Percentiles rank a stretch among this genome's conserved stretches.
These are phyloP conservation scores for Agrilus biguttatus DNA, from an alignment of 2,888 invertebrate species.

Conservation along the genomic window DNA sequence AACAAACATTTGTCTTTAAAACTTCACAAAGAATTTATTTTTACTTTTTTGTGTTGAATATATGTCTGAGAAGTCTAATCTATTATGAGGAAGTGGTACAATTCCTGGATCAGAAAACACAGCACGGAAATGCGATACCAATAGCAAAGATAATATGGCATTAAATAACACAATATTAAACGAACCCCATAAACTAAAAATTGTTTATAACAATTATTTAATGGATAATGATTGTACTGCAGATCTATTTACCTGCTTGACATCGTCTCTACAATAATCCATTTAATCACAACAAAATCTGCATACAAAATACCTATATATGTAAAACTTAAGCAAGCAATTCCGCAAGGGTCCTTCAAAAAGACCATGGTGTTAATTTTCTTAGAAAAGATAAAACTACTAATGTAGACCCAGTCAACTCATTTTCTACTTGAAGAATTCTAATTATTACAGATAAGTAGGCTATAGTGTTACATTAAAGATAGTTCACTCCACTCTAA, in stretches of 20 bases:
- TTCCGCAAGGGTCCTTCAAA: constrained; percentile 71
- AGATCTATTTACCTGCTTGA: constrained; percentile 47
- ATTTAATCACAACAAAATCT: constrained; percentile 73
- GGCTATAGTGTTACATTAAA: too few relatives aligned
- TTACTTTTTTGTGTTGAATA: constrained; percentile 43
- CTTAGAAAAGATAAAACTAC: too few relatives aligned
- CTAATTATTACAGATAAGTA: too few relatives aligned
- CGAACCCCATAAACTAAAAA: constrained; percentile 64
- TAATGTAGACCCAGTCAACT: too few relatives aligned
- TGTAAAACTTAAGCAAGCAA: constrained; percentile 65
- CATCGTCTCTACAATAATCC: constrained; percentile 72
- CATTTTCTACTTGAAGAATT: too few relatives aligned
- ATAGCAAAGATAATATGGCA: constrained; percentile 55
- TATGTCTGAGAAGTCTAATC: constrained; percentile 68
- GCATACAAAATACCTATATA: constrained; percentile 72
- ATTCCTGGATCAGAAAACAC: constrained; percentile 83
- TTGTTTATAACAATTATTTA: not conserved
- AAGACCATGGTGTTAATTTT: constrained; percentile 25
- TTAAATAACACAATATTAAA: constrained; percentile 70
- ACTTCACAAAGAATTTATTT: not conserved
- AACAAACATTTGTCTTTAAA: not conserved
- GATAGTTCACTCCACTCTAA: too few relatives aligned
- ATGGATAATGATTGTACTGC: not conserved
- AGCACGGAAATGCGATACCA: constrained; percentile 67
- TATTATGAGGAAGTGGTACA: constrained; percentile 59